Evolutionary conservation across 1,140 invertebrate genomes (phyloP).

Genomic region (silkworm (Bombyx mori)): ASM3026992v2 NC_085133.1:2431001-2431500

Average conservation of each 20-base stretch:
- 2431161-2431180: too few species aligned
- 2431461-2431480: conserved; percentile 25
- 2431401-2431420: conserved; percentile 58
- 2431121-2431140: too few species aligned
- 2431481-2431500: neutral
- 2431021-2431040: too few species aligned
- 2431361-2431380: conserved; percentile 66
- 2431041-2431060: too few species aligned
- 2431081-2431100: too few species aligned
- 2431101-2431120: too few species aligned
- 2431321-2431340: conserved; percentile 33
- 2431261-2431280: conserved; percentile 2
- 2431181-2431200: too few species aligned
- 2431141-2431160: too few species aligned
- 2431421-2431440: conserved; percentile 63
- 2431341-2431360: conserved; percentile 65
- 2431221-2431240: neutral
- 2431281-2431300: conserved; percentile 8
- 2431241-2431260: neutral
- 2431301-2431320: conserved; percentile 32
- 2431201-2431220: too few species aligned
- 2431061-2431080: too few species aligned
- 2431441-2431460: conserved; percentile 53
- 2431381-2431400: conserved; percentile 63
- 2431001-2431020: too few species aligned